Evolutionary conservation across 2,113 vertebrate genomes (phyloP), one percentile per base, ranked within the genome.

Genomic region (Rhabdomys dilectus): DNA sequence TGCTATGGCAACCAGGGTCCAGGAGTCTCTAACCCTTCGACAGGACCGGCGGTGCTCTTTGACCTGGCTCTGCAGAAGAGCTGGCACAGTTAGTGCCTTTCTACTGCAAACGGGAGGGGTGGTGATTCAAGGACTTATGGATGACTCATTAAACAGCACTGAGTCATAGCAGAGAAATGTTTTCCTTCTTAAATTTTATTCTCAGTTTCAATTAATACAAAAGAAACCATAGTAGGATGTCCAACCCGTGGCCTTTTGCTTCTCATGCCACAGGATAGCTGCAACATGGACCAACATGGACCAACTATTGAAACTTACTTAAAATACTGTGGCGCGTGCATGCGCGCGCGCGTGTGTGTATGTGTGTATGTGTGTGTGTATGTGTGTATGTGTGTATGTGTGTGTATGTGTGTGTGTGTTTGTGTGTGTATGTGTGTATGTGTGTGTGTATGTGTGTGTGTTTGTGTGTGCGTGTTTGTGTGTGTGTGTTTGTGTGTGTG

Each of bases 201-300:
- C 93, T 96, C 66, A 22, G 11, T n/a, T 39, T 96, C 36, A 16
- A 56, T 88, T 16, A 77, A 75, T 22, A 80, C 12, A 36, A 62
- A 62, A 93, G 9, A 73, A 45, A 24, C 48, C 22, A 15, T 66
- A 36, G 62, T 5, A 19, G 39, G 17, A 13, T 34, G 19, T 48
- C 26, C 29, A 48, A 68, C 84, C 17, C 48, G 17, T 66, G 31
- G 17, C 42, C 26, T 48, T 36, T 11, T 51, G 17, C 9, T 48
- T 22, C 17, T 19, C 39, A 45, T 45, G 39, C 5, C 29, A 34
- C 29, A 45, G 10, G 45, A 51, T 24, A 87, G 19, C 84, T 87
- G 36, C 36, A 36, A 85, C 29, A 51, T 36, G 11, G 16, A 19
- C 10, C 64, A 87, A n/a, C 31, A 87, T 45, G 45, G 45, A 45